Conservation (phyloP, 2,888 invertebrate genomes). For the Caenorhabditis imperialis region DNA sequence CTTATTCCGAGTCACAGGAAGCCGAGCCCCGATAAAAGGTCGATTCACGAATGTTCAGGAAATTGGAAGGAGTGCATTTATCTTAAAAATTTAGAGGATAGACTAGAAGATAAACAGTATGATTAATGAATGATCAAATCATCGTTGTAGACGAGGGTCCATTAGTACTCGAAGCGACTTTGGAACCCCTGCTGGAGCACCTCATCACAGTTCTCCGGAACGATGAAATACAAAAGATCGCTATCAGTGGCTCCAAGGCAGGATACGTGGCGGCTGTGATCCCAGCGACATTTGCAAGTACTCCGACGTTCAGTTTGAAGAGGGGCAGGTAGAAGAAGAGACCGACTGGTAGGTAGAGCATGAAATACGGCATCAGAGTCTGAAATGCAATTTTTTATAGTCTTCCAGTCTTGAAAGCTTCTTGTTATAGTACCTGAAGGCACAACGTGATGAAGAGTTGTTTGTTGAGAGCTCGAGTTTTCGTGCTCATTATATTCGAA, state of each 20-base stretch:
- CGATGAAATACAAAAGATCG: slow-evolving; percentile 26
- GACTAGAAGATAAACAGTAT: too few relatives aligned
- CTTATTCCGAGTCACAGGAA: too few relatives aligned
- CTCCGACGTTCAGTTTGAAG: slow-evolving; percentile 22
- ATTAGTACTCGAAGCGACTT: too few relatives aligned
- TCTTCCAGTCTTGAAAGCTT: too few relatives aligned
- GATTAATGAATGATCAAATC: too few relatives aligned
- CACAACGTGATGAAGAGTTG: slow-evolving; percentile 30
- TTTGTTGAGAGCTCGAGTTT: slow-evolving; percentile 27
- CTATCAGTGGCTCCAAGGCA: slow-evolving; percentile 33
- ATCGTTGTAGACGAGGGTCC: too few relatives aligned
- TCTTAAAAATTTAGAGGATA: too few relatives aligned
- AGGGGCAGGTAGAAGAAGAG: slow-evolving; percentile 15
- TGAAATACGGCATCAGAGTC: slow-evolving; percentile 32
- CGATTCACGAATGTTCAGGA: too few relatives aligned
- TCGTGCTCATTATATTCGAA: slow-evolving; percentile 18
- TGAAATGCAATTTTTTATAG: too few relatives aligned
- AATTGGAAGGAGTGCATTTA: too few relatives aligned
- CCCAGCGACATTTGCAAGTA: slow-evolving; percentile 11
- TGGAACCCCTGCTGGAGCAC: too few relatives aligned
- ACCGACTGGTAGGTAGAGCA: slow-evolving; percentile 28
- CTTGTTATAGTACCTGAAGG: slow-evolving; percentile 11
- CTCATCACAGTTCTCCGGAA: slow-evolving; percentile 27
- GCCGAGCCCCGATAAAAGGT: too few relatives aligned
- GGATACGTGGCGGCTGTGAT: slow-evolving; percentile 26